phyloP scores from a whole-genome alignment of 2,888 invertebrate species.

The Ametastegia equiseti region DNA sequence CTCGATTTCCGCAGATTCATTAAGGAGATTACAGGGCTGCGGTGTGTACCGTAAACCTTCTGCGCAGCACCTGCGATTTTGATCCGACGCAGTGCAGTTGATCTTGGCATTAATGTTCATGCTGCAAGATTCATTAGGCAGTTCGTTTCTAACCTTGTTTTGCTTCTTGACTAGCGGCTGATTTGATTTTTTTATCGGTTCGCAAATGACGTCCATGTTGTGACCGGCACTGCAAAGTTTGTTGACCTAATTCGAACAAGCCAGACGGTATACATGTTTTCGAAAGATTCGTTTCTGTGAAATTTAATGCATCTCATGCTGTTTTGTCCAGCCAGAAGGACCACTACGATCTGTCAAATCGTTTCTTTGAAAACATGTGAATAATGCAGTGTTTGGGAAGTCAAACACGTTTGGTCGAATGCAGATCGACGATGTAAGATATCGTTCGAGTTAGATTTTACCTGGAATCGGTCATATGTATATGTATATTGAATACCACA shows the following conservation, averaged over 20 bases:
- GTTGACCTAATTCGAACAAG: too few species aligned
- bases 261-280: too few species aligned
- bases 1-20: not conserved
- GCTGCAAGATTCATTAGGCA: not conserved
- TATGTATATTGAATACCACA: too few species aligned
- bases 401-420: not conserved
- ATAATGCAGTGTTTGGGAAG: not conserved
- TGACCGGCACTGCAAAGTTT: too few species aligned
- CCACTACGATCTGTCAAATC: not conserved
- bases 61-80: not conserved
- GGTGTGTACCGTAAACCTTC: not conserved
- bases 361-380: not conserved
- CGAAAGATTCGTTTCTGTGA: not conserved
- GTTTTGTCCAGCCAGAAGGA: not conserved
- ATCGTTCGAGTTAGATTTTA: not conserved
- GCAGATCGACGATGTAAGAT: not conserved
- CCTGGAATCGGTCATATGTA: not conserved
- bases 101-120: not conserved
- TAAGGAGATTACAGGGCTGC: not conserved
- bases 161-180: not conserved
- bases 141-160: not conserved
- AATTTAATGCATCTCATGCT: not conserved
- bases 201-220: not conserved
- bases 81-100: not conserved
- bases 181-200: not conserved